These are phyloP conservation scores for Laticauda laticaudata DNA, from an alignment of 2,113 vertebrate genomes.

Conservation along the genomic window DNA sequence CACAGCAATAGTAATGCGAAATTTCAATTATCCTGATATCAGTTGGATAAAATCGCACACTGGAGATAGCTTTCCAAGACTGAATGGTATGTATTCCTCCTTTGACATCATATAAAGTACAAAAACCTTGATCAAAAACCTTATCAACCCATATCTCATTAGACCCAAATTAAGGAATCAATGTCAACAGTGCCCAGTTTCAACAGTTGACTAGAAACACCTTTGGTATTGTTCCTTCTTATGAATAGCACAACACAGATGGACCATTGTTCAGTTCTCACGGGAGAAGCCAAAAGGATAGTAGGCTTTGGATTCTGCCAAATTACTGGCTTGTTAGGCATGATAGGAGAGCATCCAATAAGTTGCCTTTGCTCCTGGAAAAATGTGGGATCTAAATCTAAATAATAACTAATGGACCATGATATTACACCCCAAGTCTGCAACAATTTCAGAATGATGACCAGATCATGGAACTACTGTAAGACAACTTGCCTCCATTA, in stretches of 20 bases:
- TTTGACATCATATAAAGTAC: background rate
- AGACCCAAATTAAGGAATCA: background rate
- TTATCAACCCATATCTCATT: background rate
- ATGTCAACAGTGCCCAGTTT: background rate
- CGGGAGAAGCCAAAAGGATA: background rate
- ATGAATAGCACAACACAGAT: background rate
- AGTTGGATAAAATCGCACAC: rapidly evolving
- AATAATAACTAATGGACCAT: background rate
- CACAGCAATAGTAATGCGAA: no score
- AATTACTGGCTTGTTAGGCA: background rate
- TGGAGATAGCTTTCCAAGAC: background rate
- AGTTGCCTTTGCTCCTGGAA: background rate
- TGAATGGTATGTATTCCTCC: background rate
- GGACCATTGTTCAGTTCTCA: background rate
- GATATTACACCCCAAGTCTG: background rate
- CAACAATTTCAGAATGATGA: background rate
- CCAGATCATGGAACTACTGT: background rate
- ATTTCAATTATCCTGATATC: no score
- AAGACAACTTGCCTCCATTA: background rate
- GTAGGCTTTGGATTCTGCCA: background rate
- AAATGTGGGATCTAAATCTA: background rate
- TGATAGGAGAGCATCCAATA: background rate
- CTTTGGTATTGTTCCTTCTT: background rate
- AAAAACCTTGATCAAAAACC: background rate
- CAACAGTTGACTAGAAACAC: background rate